Percentiles rank a stretch among this genome's conserved stretches.
phyloP scores from a whole-genome alignment of 2,797 vertebrate genomes.

The Scleropages formosus region DNA sequence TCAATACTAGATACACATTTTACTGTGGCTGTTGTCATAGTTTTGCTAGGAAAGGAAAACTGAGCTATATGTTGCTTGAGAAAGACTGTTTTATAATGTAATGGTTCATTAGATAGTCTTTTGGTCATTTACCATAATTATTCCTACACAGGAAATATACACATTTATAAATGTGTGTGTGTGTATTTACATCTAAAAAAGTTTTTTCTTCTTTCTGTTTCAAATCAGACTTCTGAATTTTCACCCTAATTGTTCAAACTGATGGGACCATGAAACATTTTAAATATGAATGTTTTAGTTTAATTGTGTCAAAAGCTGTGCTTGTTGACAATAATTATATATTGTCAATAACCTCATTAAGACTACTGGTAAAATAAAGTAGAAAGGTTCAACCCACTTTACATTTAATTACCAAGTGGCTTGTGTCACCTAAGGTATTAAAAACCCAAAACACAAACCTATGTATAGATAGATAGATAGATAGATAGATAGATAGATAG shows the following conservation, averaged over 20 bases:
- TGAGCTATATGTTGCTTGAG: not conserved
- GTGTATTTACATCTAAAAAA: no score
- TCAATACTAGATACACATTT: not conserved
- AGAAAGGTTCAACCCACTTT: not conserved
- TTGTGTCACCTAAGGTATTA: slow-evolving; percentile 2
- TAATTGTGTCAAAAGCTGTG: slow-evolving; percentile 15
- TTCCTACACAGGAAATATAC: not conserved
- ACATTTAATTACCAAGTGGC: not conserved
- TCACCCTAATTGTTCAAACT: slow-evolving; percentile 14
- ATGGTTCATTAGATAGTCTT: not conserved
- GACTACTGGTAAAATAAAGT: slow-evolving; percentile 19
- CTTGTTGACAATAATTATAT: slow-evolving; percentile 21
- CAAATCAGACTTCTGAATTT: not conserved
- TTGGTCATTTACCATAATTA: not conserved
- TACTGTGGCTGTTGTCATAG: not conserved
- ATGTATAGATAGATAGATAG: no score
- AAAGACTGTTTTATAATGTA: not conserved
- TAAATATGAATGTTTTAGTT: slow-evolving; percentile 25
- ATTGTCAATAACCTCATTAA: slow-evolving; percentile 30
- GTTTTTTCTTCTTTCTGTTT: not conserved
- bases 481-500: no score
- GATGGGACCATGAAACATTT: slow-evolving; percentile 22
- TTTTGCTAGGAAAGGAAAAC: not conserved
- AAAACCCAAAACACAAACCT: not conserved
- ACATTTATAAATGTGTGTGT: no score